Conservation (phyloP, 2,797 vertebrate genomes). For the Tragopan temminckii region DNA sequence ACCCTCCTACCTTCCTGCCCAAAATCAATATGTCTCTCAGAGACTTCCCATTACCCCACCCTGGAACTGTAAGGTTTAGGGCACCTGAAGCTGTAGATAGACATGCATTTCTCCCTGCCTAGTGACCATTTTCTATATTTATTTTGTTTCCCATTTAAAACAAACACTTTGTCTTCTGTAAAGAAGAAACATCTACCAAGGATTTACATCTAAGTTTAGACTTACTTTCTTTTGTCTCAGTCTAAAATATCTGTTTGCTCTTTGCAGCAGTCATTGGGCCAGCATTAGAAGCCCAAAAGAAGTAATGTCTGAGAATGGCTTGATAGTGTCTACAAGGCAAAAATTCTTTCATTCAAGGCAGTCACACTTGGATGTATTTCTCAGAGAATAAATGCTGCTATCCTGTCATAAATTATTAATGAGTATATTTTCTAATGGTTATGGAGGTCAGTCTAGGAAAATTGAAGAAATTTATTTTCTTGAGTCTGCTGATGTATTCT, state of each 20-base stretch:
- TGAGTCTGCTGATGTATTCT: not conserved
- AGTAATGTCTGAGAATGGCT: not conserved
- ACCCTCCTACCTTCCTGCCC: not conserved
- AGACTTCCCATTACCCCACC: accelerated
- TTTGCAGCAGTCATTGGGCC: not conserved
- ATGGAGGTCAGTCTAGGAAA: not conserved
- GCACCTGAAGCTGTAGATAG: not conserved
- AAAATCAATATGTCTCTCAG: accelerated
- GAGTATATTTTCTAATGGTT: not conserved
- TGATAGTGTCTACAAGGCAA: not conserved
- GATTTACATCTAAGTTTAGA: not conserved
- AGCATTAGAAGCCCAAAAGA: not conserved
- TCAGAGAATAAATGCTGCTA: not conserved
- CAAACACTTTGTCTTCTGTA: not conserved
- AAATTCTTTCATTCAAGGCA: not conserved
- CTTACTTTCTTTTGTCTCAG: not conserved
- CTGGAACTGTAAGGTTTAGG: accelerated
- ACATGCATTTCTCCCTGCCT: not conserved
- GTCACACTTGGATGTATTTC: not conserved
- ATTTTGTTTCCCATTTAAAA: not conserved
- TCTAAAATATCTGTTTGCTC: not conserved
- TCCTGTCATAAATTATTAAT: not conserved
- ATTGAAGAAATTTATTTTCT: not conserved
- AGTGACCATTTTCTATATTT: not conserved
- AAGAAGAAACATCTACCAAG: not conserved